Base-by-base conservation (phyloP, 53 echinoderm and acorn worm species). In the Hippasteria phrygiana region DNA sequence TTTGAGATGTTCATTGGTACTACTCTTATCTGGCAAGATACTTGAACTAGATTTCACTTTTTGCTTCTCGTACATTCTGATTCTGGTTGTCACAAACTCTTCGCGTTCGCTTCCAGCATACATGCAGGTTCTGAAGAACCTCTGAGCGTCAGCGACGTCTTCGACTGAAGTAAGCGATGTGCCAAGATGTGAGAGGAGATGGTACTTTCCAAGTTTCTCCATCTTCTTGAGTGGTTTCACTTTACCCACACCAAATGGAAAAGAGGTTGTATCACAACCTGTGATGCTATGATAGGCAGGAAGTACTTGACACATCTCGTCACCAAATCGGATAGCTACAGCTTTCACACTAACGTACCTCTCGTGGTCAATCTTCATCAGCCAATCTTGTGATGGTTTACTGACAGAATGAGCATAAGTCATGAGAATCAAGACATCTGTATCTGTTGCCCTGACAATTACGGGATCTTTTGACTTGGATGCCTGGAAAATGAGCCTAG, bases 341-440 rank as follows among this genome's bases (percentile, higher is more conserved):
- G n/a, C 10, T 26, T 27, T 69, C 27, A 69, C 31, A 69, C 70
- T 69, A n/a, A 27, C 31, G 27, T 69, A 69, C 9, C 70, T 10
- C 31, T 69, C n/a, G n/a, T n/a, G 70, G 70, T 69, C 70, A 10
- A 69, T 27, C 70, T 69, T 69, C 70, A 69, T 69, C 70, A n/a
- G n/a, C n/a, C 70, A 69, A 17, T 69, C 70, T 26, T 69, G 31
- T 17, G 38, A 69, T 10, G 70, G 70, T 27, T 69, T 69, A 69
- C 31, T 27, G 4, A 69, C 31, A 69, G 31, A 26, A 69, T 69
- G 7, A 69, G 70, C 70, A 69, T 10, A 69, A 17, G 31, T 26
- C 70, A 69, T 5, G 31, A 69, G 70, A 69, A 69, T 69, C 27
- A 69, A 27, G 70, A 69, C 31, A 27, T 55, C 55, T 55, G 55